Conservation (phyloP, 2,888 invertebrate genomes). For the Drosophila maculinotata region DNA sequence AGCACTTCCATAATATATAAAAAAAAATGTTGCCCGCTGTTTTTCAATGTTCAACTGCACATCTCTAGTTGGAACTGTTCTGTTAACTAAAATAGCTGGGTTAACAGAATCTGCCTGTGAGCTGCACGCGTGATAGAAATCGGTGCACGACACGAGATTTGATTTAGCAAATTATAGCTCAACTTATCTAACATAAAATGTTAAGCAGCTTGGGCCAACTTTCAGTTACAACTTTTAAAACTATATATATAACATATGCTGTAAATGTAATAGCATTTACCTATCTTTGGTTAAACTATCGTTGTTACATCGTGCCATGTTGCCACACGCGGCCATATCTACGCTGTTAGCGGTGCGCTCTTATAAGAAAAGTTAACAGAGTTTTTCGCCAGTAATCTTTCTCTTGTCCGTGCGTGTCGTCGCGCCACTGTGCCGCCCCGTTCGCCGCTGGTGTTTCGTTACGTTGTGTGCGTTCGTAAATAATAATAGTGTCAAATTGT, state of each 20-base stretch:
- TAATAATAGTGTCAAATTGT: constrained; percentile 45
- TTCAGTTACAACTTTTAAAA: neutral
- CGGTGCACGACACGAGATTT: constrained; percentile 1
- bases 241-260: neutral
- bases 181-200: neutral
- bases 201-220: neutral
- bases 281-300: neutral
- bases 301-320: constrained; percentile 22
- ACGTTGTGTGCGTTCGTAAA: constrained; percentile 55
- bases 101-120: constrained; percentile 18
- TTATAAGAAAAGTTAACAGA: constrained; percentile 59
- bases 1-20: too few relatives aligned
- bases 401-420: constrained; percentile 56
- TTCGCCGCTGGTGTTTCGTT: constrained; percentile 52
- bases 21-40: neutral
- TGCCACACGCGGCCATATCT: constrained; percentile 29
- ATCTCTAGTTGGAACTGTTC: constrained; percentile 28
- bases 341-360: constrained; percentile 43
- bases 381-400: constrained; percentile 42
- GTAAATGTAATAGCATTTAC: neutral
- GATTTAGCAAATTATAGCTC: neutral
- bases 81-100: constrained; percentile 5
- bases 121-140: constrained; percentile 32
- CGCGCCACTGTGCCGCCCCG: constrained; percentile 44
- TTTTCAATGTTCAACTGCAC: constrained; percentile 8